phyloP scores from a whole-genome alignment of 2,888 invertebrate genomes.

The Drosophila setosimentum region DNA sequence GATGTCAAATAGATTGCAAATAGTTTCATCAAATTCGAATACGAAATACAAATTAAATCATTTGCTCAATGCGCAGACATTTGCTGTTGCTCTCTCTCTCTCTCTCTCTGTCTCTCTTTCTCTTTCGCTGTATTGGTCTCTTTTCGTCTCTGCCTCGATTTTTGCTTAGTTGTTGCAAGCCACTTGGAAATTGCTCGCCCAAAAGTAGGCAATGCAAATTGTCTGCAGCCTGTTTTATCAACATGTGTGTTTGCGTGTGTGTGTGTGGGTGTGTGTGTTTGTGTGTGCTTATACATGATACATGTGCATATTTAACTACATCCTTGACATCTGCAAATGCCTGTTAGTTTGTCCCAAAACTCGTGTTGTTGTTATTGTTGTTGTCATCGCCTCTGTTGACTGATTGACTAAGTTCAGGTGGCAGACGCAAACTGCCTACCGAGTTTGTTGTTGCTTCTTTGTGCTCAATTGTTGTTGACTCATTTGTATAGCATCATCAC shows the following conservation, averaged over 20 bases:
- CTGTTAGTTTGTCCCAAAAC: conserved; percentile 23
- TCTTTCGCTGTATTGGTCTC: neutral
- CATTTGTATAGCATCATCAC: conserved; percentile 57
- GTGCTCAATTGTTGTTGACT: conserved; percentile 42
- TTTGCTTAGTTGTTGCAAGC: conserved; percentile 9
- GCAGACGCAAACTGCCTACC: conserved; percentile 50
- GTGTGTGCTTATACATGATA: conserved; percentile 28
- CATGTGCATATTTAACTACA: conserved; percentile 65
- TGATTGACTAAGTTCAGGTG: conserved; percentile 74
- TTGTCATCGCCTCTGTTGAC: conserved; percentile 57
- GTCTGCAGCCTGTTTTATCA: conserved; percentile 13
- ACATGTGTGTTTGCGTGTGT: neutral
- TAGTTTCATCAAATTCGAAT: conserved; percentile 34
- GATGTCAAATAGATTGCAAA: conserved; percentile 14
- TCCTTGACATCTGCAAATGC: conserved; percentile 57
- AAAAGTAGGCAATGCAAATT: conserved; percentile 64
- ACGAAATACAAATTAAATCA: conserved; percentile 38
- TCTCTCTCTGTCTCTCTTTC: neutral
- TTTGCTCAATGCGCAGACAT: conserved; percentile 20
- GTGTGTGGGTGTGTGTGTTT: neutral
- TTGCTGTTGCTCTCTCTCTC: neutral
- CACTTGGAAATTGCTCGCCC: conserved; percentile 30
- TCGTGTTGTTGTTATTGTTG: conserved; percentile 12
- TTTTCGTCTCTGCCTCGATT: neutral
- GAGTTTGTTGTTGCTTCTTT: conserved; percentile 40